Conservation (phyloP, 2,113 vertebrate genomes). For the Merops nubicus region DNA sequence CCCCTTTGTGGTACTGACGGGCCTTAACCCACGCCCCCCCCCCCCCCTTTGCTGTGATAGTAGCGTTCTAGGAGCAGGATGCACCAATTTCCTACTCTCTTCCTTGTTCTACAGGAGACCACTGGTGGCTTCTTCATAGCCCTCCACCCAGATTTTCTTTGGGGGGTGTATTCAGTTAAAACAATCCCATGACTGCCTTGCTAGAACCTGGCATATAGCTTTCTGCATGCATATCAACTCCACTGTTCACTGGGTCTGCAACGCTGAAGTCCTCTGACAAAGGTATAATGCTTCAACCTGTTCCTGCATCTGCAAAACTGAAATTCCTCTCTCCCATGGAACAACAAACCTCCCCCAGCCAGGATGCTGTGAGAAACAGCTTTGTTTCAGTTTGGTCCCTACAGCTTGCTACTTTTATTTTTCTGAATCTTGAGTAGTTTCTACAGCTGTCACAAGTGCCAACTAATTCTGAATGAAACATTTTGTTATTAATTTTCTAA, state of each 20-base stretch:
- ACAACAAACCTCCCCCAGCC: not conserved
- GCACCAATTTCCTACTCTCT: not conserved
- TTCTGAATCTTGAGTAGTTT: not conserved
- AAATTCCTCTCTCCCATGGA: not conserved
- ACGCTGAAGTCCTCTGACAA: not conserved
- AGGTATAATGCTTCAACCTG: not conserved
- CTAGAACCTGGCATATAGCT: not conserved
- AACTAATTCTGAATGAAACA: not conserved
- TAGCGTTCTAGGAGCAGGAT: not conserved
- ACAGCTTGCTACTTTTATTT: not conserved
- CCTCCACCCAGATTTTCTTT: not conserved
- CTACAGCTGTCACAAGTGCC: not conserved
- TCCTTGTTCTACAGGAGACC: not conserved
- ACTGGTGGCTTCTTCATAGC: not conserved
- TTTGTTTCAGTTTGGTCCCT: not conserved
- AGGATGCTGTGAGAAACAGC: not conserved
- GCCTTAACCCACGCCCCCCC: accelerated
- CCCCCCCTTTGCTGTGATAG: not conserved
- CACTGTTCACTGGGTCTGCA: not conserved
- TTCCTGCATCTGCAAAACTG: not conserved
- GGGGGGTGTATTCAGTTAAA: not conserved
- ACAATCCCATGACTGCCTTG: not conserved
- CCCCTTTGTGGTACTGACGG: too few species aligned
- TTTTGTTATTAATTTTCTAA: not conserved
- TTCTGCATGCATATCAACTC: not conserved